Percentiles rank a stretch among this genome's conserved stretches.
Evolutionary conservation across 1,140 invertebrate species (phyloP).

Genomic region (Pogonomyrmex barbatus): DNA sequence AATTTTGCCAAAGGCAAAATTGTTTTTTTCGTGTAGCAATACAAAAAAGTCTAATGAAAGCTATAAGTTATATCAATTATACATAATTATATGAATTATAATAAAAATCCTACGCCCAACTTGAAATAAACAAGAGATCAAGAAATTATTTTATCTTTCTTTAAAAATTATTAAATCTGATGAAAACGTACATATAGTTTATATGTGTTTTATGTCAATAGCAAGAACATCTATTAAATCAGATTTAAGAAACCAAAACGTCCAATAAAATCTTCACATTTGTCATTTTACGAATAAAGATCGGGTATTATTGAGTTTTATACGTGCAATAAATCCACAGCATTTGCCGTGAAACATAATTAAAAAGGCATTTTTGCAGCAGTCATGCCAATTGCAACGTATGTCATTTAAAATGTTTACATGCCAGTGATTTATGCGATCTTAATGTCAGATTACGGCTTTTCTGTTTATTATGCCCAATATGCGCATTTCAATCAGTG

Average conservation of each 20-base stretch:
- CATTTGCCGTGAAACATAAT: not conserved
- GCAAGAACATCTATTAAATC: not conserved
- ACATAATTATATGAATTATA: not conserved
- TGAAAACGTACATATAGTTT: not conserved
- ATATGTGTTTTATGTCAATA: not conserved
- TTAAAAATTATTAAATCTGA: not conserved
- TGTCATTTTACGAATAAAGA: not conserved
- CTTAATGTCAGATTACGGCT: conserved; percentile 2
- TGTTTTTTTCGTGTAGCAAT: not conserved
- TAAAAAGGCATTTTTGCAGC: not conserved
- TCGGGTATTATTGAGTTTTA: not conserved
- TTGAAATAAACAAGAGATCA: not conserved
- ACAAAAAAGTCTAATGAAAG: not conserved
- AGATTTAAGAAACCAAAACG: not conserved
- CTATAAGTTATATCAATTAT: too few species aligned
- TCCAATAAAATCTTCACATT: not conserved
- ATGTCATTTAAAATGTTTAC: conserved; percentile 6
- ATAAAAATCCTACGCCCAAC: not conserved
- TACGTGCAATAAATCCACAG: not conserved
- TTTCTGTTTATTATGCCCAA: not conserved
- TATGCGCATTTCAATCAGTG: conserved; percentile 8
- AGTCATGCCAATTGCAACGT: not conserved
- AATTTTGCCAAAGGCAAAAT: too few species aligned
- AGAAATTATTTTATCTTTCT: not conserved
- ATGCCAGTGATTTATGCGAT: not conserved